These are phyloP conservation scores for Loxodonta africana DNA, from an alignment of 2,113 vertebrate genomes.

Conservation along the genomic window DNA sequence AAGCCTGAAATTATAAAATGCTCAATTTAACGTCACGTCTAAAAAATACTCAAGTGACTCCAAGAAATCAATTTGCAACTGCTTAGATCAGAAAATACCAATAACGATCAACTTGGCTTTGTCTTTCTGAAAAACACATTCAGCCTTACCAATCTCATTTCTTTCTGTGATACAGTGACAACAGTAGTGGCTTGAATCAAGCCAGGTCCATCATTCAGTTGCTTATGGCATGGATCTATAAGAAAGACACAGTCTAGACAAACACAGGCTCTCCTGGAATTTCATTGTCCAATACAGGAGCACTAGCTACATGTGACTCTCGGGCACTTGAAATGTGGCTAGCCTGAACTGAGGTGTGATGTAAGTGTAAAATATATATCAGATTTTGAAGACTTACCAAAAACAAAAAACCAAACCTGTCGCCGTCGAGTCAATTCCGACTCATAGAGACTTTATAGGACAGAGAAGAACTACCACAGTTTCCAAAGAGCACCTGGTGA, in stretches of 20 bases:
- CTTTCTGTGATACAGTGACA: not conserved
- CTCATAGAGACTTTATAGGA: no score
- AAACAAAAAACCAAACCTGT: no score
- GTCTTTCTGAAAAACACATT: conserved; percentile 13
- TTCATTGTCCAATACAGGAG: not conserved
- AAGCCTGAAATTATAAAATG: conserved; percentile 58
- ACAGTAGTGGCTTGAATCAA: not conserved
- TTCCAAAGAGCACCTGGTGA: no score
- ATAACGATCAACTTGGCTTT: not conserved
- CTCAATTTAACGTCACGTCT: conserved; percentile 6
- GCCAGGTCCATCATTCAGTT: not conserved
- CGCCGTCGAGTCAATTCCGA: no score
- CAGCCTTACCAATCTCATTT: not conserved
- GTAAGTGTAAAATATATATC: not conserved
- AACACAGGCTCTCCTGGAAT: not conserved
- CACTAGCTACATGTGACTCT: not conserved
- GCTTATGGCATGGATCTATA: not conserved
- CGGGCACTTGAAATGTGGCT: not conserved
- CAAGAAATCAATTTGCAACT: conserved; percentile 10
- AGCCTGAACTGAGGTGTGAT: not conserved
- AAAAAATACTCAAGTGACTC: not conserved
- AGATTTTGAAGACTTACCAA: not conserved
- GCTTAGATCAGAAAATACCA: not conserved
- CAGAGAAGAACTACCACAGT: no score
- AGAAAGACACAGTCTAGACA: not conserved